A percentile compares a stretch with the other conserved stretches of the same genome.
phyloP scores from a whole-genome alignment of 1,140 invertebrate genomes.

The Aporrectodea caliginosa region DNA sequence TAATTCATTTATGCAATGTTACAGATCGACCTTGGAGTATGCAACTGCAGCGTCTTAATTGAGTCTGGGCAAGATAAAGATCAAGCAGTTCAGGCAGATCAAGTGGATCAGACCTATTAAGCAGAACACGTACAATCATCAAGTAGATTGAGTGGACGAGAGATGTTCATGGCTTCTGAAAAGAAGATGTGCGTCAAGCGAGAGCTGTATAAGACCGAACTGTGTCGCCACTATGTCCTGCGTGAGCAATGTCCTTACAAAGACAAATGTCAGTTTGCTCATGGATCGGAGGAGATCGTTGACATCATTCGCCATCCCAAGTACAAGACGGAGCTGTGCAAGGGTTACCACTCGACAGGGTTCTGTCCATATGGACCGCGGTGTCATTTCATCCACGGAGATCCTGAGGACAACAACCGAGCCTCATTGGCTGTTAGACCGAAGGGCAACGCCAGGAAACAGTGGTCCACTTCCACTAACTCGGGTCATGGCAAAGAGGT shows the following conservation, averaged over 20 bases:
- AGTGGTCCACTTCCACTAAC: no score
- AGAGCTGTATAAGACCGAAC: conserved; percentile 91
- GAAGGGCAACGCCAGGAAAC: neutral
- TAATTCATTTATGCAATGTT: no score
- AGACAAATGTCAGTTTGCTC: conserved; percentile 98
- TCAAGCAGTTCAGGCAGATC: no score
- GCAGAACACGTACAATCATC: no score
- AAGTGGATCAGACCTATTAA: no score
- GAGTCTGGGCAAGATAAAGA: no score
- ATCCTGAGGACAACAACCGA: conserved; percentile 66
- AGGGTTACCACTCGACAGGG: conserved; percentile 79
- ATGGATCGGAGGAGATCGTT: conserved; percentile 84
- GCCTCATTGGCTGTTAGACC: neutral
- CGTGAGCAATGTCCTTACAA: conserved; percentile 97
- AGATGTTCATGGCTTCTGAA: neutral
- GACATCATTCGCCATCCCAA: conserved; percentile 92
- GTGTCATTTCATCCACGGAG: conserved; percentile 98
- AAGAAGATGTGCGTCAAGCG: neutral
- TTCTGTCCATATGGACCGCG: conserved; percentile 96
- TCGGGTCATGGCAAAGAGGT: no score
- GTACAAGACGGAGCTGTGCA: conserved; percentile 98
- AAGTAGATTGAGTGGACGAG: no score
- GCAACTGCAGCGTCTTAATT: no score
- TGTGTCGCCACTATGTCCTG: conserved; percentile 85
- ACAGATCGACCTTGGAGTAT: no score